phyloP scores from a whole-genome alignment of 1,140 invertebrate species.

The Anadara kagoshimensis region DNA sequence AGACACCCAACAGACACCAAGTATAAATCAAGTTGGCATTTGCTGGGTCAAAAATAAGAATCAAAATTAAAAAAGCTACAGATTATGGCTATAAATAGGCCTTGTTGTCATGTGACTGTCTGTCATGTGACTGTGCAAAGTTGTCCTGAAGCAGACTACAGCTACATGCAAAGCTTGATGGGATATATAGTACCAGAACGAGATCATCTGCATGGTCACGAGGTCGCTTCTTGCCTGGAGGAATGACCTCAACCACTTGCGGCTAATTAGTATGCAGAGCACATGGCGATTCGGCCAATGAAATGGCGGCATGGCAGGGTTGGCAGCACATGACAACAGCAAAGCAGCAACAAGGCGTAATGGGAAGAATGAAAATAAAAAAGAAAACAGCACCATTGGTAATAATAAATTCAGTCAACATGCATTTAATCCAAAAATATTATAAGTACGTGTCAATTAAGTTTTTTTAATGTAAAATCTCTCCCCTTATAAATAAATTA shows the following conservation, averaged over 20 bases:
- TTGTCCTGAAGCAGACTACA: slow-evolving; percentile 68
- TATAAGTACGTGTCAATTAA: no score
- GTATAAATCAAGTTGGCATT: no score
- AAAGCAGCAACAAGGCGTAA: slow-evolving; percentile 73
- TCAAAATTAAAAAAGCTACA: no score
- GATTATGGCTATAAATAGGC: no score
- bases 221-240: slow-evolving; percentile 88
- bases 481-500: no score
- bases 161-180: slow-evolving; percentile 76
- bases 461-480: no score
- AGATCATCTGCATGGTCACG: slow-evolving; percentile 88
- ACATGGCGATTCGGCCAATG: slow-evolving; percentile 71
- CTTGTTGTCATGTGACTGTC: slow-evolving; percentile 31
- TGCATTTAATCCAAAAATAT: slow-evolving; percentile 51
- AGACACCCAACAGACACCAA: no score
- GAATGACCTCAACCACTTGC: slow-evolving; percentile 76
- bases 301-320: slow-evolving; percentile 70
- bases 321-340: slow-evolving; percentile 76
- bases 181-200: slow-evolving; percentile 87
- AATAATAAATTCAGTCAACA: slow-evolving; percentile 64
- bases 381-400: slow-evolving; percentile 70
- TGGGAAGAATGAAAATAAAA: slow-evolving; percentile 70
- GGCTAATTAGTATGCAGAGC: slow-evolving; percentile 75
- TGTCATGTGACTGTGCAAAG: slow-evolving; percentile 74
- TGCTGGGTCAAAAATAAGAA: no score